Base-by-base conservation (phyloP, 1,140 invertebrate species). In the Aphelenchoides besseyi region DNA sequence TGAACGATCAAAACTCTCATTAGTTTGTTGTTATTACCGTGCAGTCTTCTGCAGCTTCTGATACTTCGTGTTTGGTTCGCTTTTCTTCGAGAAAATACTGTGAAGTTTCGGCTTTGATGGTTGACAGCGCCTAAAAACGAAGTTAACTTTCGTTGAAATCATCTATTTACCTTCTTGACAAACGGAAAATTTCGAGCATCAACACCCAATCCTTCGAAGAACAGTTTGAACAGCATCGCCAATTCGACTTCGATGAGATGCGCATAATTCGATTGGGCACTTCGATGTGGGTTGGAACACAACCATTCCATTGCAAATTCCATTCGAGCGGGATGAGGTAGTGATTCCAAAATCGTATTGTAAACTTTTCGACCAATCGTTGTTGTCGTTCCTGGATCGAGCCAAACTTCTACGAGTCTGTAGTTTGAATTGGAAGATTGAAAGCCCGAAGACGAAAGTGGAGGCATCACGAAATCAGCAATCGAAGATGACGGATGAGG, bases 281-380 rank as follows among this genome's bases (percentile, higher is more conserved):
- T 8, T 28, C 55, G 55, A 33, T 59, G 18, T 28, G 55, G 5
- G 23, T 59, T 59, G 5, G 5, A 8, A 23, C 55, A 59, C 26
- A 59, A 33, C 55, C 55, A 59, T 33, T 59, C 55, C 12, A 8
- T 59, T 33, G 5, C 55, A 59, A 59, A 59, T 12, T 59, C 55
- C 55, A 59, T 8, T 28, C 18, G 5, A 12, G 5, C 18, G 55
- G 5, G 32, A 29, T 59, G 5, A 33, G 55, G 18, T 23, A 59
- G 18, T 33, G 55, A 59, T 8, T 23, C 12, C 26, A 59, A 33
- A 33, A 59, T 59, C 18, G 55, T 33, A 23, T 59, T 23, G 18
- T 29, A 18, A 5, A 59, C 5, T 8, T 16, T 5, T 23, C 18
- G 5, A 8, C 55, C 55, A 5, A 33, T 33, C 18, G 18, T 8